Conservation (phyloP, 2,888 invertebrate genomes). For the Thysanoteuthis rhombus region DNA sequence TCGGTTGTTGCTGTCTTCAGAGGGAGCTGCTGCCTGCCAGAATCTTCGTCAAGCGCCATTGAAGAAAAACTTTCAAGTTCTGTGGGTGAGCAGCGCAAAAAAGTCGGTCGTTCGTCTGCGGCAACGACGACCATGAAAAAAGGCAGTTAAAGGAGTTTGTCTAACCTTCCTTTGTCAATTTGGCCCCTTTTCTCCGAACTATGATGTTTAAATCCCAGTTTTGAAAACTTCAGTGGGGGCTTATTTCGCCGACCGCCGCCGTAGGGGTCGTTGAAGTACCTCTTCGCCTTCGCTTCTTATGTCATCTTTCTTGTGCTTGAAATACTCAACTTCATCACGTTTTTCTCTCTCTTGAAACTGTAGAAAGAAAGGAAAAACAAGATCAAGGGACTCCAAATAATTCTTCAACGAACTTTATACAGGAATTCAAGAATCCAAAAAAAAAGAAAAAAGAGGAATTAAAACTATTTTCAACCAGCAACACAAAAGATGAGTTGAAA, state of each 20-base stretch:
- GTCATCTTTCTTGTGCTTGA: too few species aligned
- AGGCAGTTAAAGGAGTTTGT: neutral
- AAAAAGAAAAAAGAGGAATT: too few species aligned
- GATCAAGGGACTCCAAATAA: neutral
- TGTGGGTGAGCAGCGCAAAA: neutral
- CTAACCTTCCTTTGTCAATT: neutral
- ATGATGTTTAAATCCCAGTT: neutral
- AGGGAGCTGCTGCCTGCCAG: neutral
- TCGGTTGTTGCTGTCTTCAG: neutral
- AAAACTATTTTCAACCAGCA: too few species aligned
- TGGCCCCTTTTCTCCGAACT: neutral
- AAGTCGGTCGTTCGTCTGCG: neutral
- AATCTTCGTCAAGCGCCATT: neutral
- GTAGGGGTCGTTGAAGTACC: neutral
- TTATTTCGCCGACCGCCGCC: neutral
- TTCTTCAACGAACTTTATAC: neutral
- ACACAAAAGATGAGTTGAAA: too few species aligned
- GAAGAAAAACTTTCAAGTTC: neutral
- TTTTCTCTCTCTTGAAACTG: neutral
- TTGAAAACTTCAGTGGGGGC: neutral
- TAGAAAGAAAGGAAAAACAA: neutral
- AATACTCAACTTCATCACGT: too few species aligned
- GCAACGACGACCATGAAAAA: neutral
- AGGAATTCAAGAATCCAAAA: too few species aligned
- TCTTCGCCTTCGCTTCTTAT: neutral